Evolutionary conservation across 2,797 vertebrate species (phyloP).

Genomic region (Hipposideros larvatus): DNA sequence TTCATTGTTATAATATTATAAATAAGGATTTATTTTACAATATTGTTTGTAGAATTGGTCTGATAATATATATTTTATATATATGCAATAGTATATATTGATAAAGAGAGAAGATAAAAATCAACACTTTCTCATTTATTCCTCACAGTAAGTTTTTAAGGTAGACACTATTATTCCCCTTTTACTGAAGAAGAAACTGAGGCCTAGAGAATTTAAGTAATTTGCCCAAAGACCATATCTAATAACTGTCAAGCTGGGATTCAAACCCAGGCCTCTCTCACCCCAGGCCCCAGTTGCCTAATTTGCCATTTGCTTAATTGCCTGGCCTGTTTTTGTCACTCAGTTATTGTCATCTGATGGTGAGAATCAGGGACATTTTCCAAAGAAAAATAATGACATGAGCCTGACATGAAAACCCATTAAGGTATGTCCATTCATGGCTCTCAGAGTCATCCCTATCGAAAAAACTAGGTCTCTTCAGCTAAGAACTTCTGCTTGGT

Average conservation of each 20-base stretch:
- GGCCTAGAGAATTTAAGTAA: background rate
- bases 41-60: background rate
- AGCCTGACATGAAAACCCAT: background rate
- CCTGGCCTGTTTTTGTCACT: background rate
- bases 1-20: background rate
- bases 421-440: background rate
- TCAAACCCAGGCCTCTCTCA: background rate
- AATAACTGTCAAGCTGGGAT: background rate
- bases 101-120: background rate
- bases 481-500: background rate
- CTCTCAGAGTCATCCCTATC: background rate
- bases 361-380: conserved; percentile 29
- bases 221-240: background rate
- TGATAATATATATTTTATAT: background rate
- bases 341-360: background rate
- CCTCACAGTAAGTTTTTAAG: background rate
- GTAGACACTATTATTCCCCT: background rate
- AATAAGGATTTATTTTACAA: conserved; percentile 36
- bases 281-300: background rate
- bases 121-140: background rate
- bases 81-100: background rate
- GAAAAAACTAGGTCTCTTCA: conserved; percentile 19
- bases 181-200: background rate
- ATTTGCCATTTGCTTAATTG: conserved; percentile 3
- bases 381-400: conserved; percentile 33